Evolutionary conservation across 2,888 invertebrate genomes (phyloP).

Genomic region (Brenthis hecate): DNA sequence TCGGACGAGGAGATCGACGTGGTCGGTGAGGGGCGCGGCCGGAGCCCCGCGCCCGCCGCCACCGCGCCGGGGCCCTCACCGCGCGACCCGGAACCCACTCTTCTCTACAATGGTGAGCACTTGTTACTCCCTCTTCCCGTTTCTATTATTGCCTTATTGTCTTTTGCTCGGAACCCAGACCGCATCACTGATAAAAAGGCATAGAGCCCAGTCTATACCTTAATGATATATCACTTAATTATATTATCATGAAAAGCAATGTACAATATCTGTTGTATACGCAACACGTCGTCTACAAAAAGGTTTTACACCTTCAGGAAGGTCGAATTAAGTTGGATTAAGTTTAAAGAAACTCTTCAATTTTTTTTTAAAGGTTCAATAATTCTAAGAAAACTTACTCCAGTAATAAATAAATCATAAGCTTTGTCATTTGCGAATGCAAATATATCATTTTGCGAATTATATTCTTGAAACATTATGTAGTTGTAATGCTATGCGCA

Average conservation of each 20-base stretch:
- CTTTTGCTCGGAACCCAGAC: too few relatives aligned
- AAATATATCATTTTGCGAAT: constrained; percentile 58
- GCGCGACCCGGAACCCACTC: constrained; percentile 86
- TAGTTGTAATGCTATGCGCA: constrained; percentile 50
- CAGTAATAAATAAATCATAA: constrained; percentile 27
- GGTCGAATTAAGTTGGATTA: not conserved
- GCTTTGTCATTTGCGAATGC: constrained; percentile 65
- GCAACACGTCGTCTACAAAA: too few relatives aligned
- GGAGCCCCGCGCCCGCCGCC: constrained; percentile 79
- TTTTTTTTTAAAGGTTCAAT: too few relatives aligned
- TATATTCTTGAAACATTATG: constrained; percentile 44
- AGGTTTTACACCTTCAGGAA: not conserved
- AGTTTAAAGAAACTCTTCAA: too few relatives aligned
- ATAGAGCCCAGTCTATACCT: too few relatives aligned
- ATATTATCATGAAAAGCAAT: too few relatives aligned
- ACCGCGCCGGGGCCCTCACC: constrained; percentile 87
- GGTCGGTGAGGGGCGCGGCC: constrained; percentile 88
- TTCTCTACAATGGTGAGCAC: constrained; percentile 89
- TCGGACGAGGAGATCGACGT: constrained; percentile 92
- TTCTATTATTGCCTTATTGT: not conserved
- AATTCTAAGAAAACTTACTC: too few relatives aligned
- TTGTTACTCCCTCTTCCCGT: constrained; percentile 27
- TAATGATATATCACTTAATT: too few relatives aligned
- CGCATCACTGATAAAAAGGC: too few relatives aligned
- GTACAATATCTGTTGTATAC: too few relatives aligned